Evolutionary conservation across 2,888 invertebrate species (phyloP), one percentile per base, ranked within the genome.

Genomic region (Eremobia ochroleuca): DNA sequence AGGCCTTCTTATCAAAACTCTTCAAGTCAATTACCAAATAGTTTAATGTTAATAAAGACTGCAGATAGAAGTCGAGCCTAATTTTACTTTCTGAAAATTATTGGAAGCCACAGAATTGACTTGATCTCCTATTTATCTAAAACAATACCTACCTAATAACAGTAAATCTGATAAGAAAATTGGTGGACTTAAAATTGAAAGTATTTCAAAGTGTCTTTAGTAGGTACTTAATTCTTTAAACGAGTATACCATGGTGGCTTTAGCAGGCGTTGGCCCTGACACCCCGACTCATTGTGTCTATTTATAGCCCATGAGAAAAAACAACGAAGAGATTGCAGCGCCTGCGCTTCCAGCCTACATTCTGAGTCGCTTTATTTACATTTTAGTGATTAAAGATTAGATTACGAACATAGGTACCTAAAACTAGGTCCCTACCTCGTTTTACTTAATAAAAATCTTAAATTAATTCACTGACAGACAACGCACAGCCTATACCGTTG

Each of bases 241-340:
- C 13, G 46, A 59, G 73, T 75, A 75, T 70, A 40, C 79, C 62
- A 77, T 69, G 69, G 25, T 49, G n/a, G 28, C 65, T 62, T 66
- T 62, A 58, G 37, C 61, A 67, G 70, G 66, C 64, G 43, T 13
- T 69, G 77, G 46, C 90, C 90, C 89, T 90, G 90, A 87, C 89
- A 82, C 79, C 77, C 64, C 73, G 78, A 70, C 77, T 71, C 81
- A 88, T 86, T 85, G 82, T 88, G 70, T 79, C 75, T 89, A 86
- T 89, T 80, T 80, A 85, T 89, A 88, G 82, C 69, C 15, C n/a
- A 58, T 78, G 77, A 67, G 77, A 87, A 89, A 87, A 89, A 89
- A 76, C 61, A 70, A 28, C 72, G 28, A 72, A 61, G 66, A 82
- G 67, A 85, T 81, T 85, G 76, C 77, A 81, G 70, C 68, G 67